phyloP scores from a whole-genome alignment of 2,888 invertebrate species.

The Myathropa florea region DNA sequence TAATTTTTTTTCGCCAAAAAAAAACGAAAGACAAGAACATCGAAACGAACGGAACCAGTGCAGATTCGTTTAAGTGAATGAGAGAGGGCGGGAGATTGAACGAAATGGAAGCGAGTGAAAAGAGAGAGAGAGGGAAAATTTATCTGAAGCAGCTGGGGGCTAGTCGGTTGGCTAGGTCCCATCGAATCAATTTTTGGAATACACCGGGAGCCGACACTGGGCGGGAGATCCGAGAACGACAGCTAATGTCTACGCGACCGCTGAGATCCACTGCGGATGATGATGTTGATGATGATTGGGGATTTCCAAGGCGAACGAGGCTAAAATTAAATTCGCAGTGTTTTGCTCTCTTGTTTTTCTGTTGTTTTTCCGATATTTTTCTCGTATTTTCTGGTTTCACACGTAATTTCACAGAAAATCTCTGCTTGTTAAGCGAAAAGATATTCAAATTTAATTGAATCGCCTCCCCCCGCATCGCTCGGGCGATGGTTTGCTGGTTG shows the following conservation, averaged over 20 bases:
- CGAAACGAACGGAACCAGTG: too few relatives aligned
- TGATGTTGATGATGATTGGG: constrained; percentile 61
- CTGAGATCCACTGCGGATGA: background rate
- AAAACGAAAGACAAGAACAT: background rate
- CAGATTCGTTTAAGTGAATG: background rate
- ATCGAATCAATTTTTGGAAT: background rate
- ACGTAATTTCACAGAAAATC: background rate
- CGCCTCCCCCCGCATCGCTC: too few relatives aligned
- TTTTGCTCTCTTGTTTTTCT: constrained; percentile 17
- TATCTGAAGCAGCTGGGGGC: background rate
- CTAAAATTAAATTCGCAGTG: constrained; percentile 55
- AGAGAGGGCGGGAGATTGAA: background rate
- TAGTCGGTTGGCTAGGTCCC: background rate
- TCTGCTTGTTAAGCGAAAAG: background rate
- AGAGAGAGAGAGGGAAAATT: background rate
- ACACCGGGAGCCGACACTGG: too few relatives aligned
- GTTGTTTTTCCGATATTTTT: background rate
- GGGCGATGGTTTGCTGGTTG: too few relatives aligned
- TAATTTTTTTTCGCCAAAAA: background rate
- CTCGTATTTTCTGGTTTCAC: background rate
- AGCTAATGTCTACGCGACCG: background rate
- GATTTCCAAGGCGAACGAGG: constrained; percentile 64
- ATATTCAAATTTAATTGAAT: background rate
- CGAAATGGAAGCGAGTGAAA: too few relatives aligned
- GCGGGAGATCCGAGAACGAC: background rate